phyloP scores from a whole-genome alignment of 2,888 invertebrate species.

The Nezara viridula region DNA sequence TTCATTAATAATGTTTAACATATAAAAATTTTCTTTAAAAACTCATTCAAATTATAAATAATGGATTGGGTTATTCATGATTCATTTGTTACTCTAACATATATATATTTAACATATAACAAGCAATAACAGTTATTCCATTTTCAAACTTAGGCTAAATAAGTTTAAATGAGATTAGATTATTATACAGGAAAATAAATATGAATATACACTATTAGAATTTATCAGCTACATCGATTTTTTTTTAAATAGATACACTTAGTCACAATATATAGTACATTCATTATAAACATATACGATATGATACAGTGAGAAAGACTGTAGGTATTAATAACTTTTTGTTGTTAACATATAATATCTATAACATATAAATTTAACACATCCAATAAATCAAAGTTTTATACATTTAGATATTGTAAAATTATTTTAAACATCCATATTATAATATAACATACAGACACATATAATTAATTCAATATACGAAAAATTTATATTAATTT shows the following conservation, averaged over 20 bases:
- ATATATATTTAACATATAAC: conserved; percentile 39
- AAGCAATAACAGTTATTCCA: neutral
- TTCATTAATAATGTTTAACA: no score
- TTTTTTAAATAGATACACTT: neutral
- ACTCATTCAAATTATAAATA: no score
- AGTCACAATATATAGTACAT: neutral
- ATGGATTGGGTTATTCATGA: neutral
- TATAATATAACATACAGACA: neutral
- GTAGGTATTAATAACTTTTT: conserved; percentile 10
- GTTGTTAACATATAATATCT: neutral
- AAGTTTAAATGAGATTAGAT: neutral
- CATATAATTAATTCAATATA: neutral
- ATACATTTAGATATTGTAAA: neutral
- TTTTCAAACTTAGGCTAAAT: neutral
- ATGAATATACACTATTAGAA: neutral
- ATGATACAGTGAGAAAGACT: conserved; percentile 16
- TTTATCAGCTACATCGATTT: conserved; percentile 8
- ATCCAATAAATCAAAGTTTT: neutral
- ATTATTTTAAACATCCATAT: neutral
- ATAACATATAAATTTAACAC: neutral
- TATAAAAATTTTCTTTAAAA: no score
- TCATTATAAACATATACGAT: neutral
- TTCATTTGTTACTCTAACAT: neutral
- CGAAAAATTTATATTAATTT: neutral
- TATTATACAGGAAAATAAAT: neutral